phyloP scores from a whole-genome alignment of 2,797 vertebrate species.

The Labroides dimidiatus region DNA sequence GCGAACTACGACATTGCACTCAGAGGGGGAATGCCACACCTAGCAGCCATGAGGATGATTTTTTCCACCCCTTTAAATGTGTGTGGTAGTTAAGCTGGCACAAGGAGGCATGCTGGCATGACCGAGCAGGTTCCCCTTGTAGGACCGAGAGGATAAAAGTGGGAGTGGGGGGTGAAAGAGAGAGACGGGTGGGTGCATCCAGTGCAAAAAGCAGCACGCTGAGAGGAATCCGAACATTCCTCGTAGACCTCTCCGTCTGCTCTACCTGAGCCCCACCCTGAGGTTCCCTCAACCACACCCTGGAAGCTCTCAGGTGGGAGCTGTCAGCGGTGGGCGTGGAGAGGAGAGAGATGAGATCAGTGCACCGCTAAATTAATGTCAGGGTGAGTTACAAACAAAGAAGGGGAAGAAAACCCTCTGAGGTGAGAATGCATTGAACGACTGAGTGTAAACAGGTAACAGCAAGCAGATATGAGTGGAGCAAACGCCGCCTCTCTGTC shows the following conservation, averaged over 20 bases:
- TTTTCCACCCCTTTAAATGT: slow-evolving; percentile 72
- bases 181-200: slow-evolving; percentile 31
- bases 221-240: slow-evolving; percentile 78
- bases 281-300: slow-evolving; percentile 48
- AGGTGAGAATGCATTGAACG: slow-evolving; percentile 13
- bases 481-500: slow-evolving; percentile 6
- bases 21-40: slow-evolving; percentile 72
- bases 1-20: slow-evolving; percentile 58
- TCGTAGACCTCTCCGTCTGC: slow-evolving; percentile 54
- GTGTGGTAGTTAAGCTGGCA: slow-evolving; percentile 66
- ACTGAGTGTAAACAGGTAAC: slow-evolving; percentile 35
- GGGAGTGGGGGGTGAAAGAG: slow-evolving; percentile 43
- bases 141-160: slow-evolving; percentile 50
- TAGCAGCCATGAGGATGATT: slow-evolving; percentile 65
- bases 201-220: slow-evolving; percentile 8
- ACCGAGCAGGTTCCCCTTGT: slow-evolving; percentile 77
- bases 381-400: slow-evolving; percentile 11
- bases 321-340: slow-evolving; percentile 54
- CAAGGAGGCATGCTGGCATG: slow-evolving; percentile 69
- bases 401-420: background rate
- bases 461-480: slow-evolving; percentile 27
- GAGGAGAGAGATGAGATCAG: slow-evolving; percentile 29
- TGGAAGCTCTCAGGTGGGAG: slow-evolving; percentile 43
- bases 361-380: slow-evolving; percentile 29
- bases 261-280: slow-evolving; percentile 61